Percentiles rank a stretch among this genome's conserved stretches.
Conservation (phyloP, 2,888 invertebrate genomes). For the Ypsolopha sequella region DNA sequence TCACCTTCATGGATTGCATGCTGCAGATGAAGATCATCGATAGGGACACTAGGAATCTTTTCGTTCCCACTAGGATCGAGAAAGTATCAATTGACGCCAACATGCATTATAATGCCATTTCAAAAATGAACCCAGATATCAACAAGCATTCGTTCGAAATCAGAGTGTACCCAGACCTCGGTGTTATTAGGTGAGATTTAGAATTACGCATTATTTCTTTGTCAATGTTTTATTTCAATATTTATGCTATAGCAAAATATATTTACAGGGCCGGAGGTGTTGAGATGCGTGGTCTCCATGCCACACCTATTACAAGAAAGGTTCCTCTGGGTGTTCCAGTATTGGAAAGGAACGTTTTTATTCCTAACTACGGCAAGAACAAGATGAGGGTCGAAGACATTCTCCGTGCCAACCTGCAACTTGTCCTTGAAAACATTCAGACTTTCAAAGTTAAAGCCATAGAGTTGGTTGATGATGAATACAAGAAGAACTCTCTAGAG, state of each 20-base stretch:
- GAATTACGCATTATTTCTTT: constrained; percentile 3
- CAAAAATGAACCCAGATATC: constrained; percentile 55
- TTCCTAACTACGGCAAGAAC: constrained; percentile 69
- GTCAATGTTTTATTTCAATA: not conserved
- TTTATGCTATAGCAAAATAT: not conserved
- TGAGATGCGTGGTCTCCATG: constrained; percentile 81
- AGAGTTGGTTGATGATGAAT: constrained; percentile 64
- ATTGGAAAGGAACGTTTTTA: constrained; percentile 80
- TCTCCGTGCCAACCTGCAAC: constrained; percentile 74
- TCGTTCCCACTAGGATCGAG: constrained; percentile 82
- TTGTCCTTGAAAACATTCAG: constrained; percentile 79
- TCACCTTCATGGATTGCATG: constrained; percentile 90
- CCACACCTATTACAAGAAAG: constrained; percentile 79
- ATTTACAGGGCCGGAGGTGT: constrained; percentile 76
- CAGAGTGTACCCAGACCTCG: constrained; percentile 57
- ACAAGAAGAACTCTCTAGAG: constrained; percentile 51
- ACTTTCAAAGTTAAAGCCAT: constrained; percentile 72
- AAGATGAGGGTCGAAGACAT: constrained; percentile 64
- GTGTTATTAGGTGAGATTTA: constrained; percentile 53
- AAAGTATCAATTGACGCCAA: constrained; percentile 77
- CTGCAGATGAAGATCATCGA: constrained; percentile 84
- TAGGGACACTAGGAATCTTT: constrained; percentile 76
- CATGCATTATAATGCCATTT: constrained; percentile 67
- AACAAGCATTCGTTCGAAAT: constrained; percentile 54
- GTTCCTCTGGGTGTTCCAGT: constrained; percentile 80